Evolutionary conservation across 2,888 invertebrate species (phyloP).

Genomic region (Acrobasis suavella): DNA sequence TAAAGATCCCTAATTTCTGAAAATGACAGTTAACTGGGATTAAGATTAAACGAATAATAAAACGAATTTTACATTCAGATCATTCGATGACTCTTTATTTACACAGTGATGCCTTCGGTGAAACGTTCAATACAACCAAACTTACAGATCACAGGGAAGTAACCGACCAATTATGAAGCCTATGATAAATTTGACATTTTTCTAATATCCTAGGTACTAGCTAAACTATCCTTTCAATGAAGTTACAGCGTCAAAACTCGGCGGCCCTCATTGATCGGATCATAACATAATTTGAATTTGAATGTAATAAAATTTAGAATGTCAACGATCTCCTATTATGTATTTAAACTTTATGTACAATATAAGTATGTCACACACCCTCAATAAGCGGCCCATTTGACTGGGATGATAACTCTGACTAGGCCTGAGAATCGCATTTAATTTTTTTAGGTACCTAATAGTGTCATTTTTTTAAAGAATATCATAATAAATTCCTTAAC

Average conservation of each 20-base stretch:
- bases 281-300: slow-evolving; percentile 44
- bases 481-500: background rate
- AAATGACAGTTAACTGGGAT: background rate
- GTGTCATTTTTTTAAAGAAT: no score
- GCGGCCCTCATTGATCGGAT: slow-evolving; percentile 39
- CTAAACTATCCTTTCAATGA: slow-evolving; percentile 38
- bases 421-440: background rate
- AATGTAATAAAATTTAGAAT: slow-evolving; percentile 65
- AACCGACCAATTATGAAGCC: slow-evolving; percentile 62
- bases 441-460: background rate
- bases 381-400: slow-evolving; percentile 39
- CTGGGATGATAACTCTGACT: background rate
- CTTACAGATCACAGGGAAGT: slow-evolving; percentile 68
- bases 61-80: slow-evolving; percentile 74
- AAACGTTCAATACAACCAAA: slow-evolving; percentile 66
- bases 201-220: slow-evolving; percentile 49
- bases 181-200: slow-evolving; percentile 48
- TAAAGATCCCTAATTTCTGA: no score
- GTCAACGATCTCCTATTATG: slow-evolving; percentile 57
- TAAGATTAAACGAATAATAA: slow-evolving; percentile 48
- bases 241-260: slow-evolving; percentile 27
- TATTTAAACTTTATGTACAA: slow-evolving; percentile 51
- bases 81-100: slow-evolving; percentile 80
- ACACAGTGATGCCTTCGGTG: slow-evolving; percentile 69
- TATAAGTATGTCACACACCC: slow-evolving; percentile 44